phyloP scores from a whole-genome alignment of 2,797 vertebrate genomes.

The Pangasius sanitwongsei region DNA sequence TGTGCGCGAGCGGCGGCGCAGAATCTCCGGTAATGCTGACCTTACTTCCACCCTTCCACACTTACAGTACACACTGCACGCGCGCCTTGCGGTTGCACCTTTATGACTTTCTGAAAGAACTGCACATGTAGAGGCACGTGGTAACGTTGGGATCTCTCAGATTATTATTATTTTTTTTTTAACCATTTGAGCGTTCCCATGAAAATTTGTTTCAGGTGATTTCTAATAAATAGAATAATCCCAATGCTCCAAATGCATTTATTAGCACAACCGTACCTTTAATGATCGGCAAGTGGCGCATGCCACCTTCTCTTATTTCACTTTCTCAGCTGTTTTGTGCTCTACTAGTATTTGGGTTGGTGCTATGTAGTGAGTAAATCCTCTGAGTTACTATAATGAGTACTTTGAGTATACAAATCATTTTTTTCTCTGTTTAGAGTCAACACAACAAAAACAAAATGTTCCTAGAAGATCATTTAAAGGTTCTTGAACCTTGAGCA shows the following conservation, averaged over 20 bases:
- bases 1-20: slow-evolving; percentile 81
- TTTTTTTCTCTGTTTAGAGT: not conserved
- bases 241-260: not conserved
- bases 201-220: not conserved
- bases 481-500: not conserved
- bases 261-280: not conserved
- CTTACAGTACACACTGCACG: not conserved
- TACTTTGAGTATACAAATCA: not conserved
- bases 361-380: not conserved
- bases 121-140: not conserved
- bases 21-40: slow-evolving; percentile 83
- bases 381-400: not conserved
- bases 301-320: slow-evolving; percentile 1
- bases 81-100: not conserved
- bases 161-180: not conserved
- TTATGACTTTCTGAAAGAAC: not conserved
- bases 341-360: not conserved
- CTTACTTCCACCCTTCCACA: not conserved
- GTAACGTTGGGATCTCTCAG: not conserved
- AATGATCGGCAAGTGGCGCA: slow-evolving; percentile 25
- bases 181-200: not conserved
- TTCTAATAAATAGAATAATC: not conserved
- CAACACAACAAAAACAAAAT: not conserved
- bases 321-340: not conserved
- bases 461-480: not conserved